phyloP scores from a whole-genome alignment of 2,113 vertebrate species.

The Tragelaphus strepsiceros region DNA sequence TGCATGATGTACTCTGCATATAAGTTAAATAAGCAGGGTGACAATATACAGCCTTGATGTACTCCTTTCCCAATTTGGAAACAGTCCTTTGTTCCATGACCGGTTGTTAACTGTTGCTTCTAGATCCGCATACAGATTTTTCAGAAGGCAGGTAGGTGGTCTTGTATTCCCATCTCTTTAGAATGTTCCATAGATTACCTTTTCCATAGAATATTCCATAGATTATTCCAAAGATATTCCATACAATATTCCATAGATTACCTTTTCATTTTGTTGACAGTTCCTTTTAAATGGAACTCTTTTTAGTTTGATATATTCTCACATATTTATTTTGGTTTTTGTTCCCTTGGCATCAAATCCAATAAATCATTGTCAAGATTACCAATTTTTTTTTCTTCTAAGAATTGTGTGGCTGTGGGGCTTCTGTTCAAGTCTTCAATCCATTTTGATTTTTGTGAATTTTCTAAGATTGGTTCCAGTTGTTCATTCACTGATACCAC shows the following conservation, averaged over 20 bases:
- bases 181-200: neutral
- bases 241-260: neutral
- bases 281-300: neutral
- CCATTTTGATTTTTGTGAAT: neutral
- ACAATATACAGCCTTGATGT: neutral
- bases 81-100: neutral
- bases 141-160: neutral
- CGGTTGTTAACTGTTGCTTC: no score
- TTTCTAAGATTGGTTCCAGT: neutral
- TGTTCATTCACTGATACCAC: neutral
- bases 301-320: neutral
- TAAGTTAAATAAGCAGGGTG: neutral
- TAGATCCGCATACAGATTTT: neutral
- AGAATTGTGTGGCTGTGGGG: neutral
- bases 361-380: neutral
- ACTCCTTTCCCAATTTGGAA: neutral
- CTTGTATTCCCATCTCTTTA: neutral
- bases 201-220: neutral
- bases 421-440: neutral
- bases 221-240: neutral
- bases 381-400: neutral
- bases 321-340: neutral
- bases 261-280: neutral
- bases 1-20: neutral
- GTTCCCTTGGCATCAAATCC: neutral